Conservation (phyloP, 1,140 invertebrate genomes). For the Drosophila sulfurigaster region DNA sequence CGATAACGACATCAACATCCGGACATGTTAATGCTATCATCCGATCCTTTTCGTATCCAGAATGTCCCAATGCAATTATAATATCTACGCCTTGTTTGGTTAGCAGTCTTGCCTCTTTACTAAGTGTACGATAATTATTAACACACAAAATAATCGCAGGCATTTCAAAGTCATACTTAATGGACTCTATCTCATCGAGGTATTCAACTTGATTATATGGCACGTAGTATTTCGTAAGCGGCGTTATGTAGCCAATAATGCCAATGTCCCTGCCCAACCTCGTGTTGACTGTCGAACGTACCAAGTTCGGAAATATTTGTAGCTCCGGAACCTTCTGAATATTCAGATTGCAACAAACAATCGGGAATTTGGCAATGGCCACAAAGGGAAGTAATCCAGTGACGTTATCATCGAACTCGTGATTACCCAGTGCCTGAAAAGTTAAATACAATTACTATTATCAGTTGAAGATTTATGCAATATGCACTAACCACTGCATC, state of each 20-base stretch:
- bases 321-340: slow-evolving; percentile 88
- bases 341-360: slow-evolving; percentile 92
- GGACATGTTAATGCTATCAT: slow-evolving; percentile 91
- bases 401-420: slow-evolving; percentile 95
- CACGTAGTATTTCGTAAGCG: slow-evolving; percentile 90
- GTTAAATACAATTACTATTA: not conserved
- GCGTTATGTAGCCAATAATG: slow-evolving; percentile 95
- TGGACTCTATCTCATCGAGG: slow-evolving; percentile 89
- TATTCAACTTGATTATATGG: slow-evolving; percentile 88
- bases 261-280: slow-evolving; percentile 89
- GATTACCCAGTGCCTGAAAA: slow-evolving; percentile 94
- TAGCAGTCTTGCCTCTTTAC: slow-evolving; percentile 88
- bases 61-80: slow-evolving; percentile 95
- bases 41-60: slow-evolving; percentile 91
- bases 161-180: slow-evolving; percentile 84
- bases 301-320: slow-evolving; percentile 64
- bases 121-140: slow-evolving; percentile 5
- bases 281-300: slow-evolving; percentile 89
- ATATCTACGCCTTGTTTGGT: slow-evolving; percentile 90
- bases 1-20: slow-evolving; percentile 94
- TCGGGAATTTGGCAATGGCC: slow-evolving; percentile 89
- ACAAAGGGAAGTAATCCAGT: slow-evolving; percentile 91
- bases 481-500: slow-evolving; percentile 91
- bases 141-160: no score
- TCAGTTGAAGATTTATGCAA: not conserved